Evolutionary conservation across 1,140 invertebrate species (phyloP).

Genomic region (Drosophila bifasciata): DNA sequence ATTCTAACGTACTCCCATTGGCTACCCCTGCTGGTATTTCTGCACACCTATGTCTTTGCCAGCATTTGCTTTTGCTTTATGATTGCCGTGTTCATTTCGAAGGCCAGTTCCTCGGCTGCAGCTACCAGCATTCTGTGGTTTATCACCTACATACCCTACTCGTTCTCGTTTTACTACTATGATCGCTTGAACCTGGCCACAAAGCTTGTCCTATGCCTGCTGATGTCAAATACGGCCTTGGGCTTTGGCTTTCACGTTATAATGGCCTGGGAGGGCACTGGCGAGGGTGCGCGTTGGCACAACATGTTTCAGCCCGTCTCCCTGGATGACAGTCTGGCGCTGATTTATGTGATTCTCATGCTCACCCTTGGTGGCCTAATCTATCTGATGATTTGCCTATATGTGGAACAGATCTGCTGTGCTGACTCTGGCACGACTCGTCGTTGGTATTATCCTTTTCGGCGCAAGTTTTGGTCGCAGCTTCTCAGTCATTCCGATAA

Average conservation of each 20-base stretch:
- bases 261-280: slow-evolving; percentile 81
- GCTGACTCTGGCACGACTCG: slow-evolving; percentile 88
- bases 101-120: slow-evolving; percentile 85
- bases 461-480: slow-evolving; percentile 84
- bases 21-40: slow-evolving; percentile 84
- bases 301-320: slow-evolving; percentile 88
- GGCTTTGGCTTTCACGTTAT: slow-evolving; percentile 89
- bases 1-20: slow-evolving; percentile 77
- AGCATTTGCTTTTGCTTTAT: slow-evolving; percentile 87
- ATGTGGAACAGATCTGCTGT: slow-evolving; percentile 90
- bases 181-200: slow-evolving; percentile 83
- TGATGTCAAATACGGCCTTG: slow-evolving; percentile 90
- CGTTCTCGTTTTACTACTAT: slow-evolving; percentile 87
- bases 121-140: slow-evolving; percentile 89
- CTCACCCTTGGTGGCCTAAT: slow-evolving; percentile 86
- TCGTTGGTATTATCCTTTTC: slow-evolving; percentile 90
- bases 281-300: slow-evolving; percentile 86
- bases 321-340: slow-evolving; percentile 88
- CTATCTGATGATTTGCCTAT: slow-evolving; percentile 89
- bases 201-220: slow-evolving; percentile 86
- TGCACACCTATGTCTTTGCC: slow-evolving; percentile 85
- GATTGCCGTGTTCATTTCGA: slow-evolving; percentile 87
- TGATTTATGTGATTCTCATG: slow-evolving; percentile 88
- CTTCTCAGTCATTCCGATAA: not conserved
- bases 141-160: slow-evolving; percentile 89